Evolutionary conservation across 2,113 vertebrate genomes (phyloP), one percentile per base, ranked within the genome.

Genomic region (Nesoenas mayeri): DNA sequence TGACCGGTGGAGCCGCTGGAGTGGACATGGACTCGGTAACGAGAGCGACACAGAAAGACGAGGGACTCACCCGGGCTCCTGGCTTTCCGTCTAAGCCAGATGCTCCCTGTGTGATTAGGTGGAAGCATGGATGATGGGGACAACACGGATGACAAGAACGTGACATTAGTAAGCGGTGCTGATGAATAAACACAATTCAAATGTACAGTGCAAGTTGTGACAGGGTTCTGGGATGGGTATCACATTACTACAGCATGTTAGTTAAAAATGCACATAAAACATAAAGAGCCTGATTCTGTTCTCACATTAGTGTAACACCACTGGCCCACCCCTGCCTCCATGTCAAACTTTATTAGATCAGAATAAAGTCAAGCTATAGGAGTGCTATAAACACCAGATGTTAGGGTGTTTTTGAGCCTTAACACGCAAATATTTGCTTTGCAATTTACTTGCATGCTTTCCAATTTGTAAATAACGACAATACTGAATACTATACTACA

Each of bases 11-110:
- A 57, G 79, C 75, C 17, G 14, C 75, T 25, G 79, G 44, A 32
- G 58, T 65, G 82, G 61, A 91, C 91, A 67, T 0, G 17, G 88
- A 92, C 87, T 80, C 15, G 2, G 26, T 56, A 90, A 87, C 5
- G 1, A 74, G 80, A 81, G 60, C 0, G 16, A 92, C 91, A 96
- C 93, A 96, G 97, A 98, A 98, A 98, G 97, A 98, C 38, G 62
- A 98, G 97, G 97, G 97, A 99, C 99, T 99, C 99, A 99, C 99
- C 99, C 98, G 98, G 98, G 98, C 98, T 99, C 99, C 99, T 98
- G 99, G 99, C 99, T 99, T 99, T 97, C 99, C 99, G 98, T 99
- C 99, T 98, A 99, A 99, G 99, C 99, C 99, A 98, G 99, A 99
- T 97, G 99, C 99, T 99, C 99, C 99, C 99, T 99, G 99, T 98